Percentiles rank a stretch among this genome's conserved stretches.
Conservation (phyloP, 2,888 invertebrate genomes). For the Anorthoa munda region DNA sequence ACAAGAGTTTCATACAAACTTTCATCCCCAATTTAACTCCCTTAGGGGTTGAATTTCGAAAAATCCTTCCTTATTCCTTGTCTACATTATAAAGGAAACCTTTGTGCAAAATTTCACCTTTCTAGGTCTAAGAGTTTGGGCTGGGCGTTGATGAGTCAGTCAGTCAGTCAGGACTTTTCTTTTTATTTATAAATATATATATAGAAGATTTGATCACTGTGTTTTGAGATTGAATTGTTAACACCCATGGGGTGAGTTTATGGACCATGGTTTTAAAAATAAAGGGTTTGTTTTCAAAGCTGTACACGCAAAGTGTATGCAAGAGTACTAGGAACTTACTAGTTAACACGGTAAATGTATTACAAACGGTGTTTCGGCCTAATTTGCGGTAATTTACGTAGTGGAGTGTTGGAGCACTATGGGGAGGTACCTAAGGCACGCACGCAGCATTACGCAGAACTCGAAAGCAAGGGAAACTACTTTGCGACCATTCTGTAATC, state of each 20-base stretch:
- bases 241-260: not conserved
- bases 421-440: constrained; percentile 83
- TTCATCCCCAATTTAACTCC: too few species aligned
- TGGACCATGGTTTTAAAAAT: constrained; percentile 4
- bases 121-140: too few species aligned
- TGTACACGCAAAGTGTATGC: constrained; percentile 60
- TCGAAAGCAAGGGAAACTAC: constrained; percentile 81
- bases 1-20: too few species aligned
- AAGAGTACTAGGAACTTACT: constrained; percentile 66
- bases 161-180: too few species aligned
- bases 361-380: constrained; percentile 77
- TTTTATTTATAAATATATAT: too few species aligned
- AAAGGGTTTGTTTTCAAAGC: constrained; percentile 43
- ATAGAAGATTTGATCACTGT: constrained; percentile 28
- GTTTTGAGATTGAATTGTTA: constrained; percentile 16
- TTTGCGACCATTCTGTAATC: constrained; percentile 82
- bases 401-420: constrained; percentile 71
- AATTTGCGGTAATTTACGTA: constrained; percentile 77
- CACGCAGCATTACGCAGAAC: constrained; percentile 85
- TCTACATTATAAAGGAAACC: too few species aligned
- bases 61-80: too few species aligned
- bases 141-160: too few species aligned
- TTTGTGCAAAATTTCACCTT: too few species aligned
- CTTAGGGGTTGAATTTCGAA: too few species aligned
- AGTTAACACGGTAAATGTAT: constrained; percentile 65